These are phyloP conservation scores for Sparidentex hasta DNA, from an alignment of 2,797 vertebrate species.

Conservation along the genomic window DNA sequence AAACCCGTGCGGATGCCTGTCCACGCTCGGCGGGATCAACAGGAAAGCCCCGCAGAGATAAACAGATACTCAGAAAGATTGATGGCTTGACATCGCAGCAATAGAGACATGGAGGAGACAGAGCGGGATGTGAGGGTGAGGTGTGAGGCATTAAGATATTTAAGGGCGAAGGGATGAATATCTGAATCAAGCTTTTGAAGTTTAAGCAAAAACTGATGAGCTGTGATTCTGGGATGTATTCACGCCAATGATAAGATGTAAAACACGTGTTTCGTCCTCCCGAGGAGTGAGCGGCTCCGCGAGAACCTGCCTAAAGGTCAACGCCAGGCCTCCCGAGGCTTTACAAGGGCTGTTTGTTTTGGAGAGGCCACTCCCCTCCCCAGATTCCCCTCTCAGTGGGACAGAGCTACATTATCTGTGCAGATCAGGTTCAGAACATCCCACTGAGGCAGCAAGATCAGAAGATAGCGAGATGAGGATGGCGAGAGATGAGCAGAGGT, in stretches of 20 bases:
- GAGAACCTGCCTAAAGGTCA: slow-evolving; percentile 42
- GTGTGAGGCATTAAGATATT: slow-evolving; percentile 30
- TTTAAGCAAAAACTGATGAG: neutral
- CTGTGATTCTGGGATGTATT: neutral
- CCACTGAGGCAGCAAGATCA: slow-evolving; percentile 67
- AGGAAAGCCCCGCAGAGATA: slow-evolving; percentile 41
- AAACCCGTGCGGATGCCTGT: slow-evolving; percentile 35
- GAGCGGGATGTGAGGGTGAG: neutral
- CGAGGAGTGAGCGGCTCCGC: neutral
- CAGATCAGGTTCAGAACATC: slow-evolving; percentile 75
- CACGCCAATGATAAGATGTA: neutral
- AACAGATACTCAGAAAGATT: slow-evolving; percentile 62
- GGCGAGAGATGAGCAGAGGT: slow-evolving; percentile 28
- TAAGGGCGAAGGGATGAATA: slow-evolving; percentile 4
- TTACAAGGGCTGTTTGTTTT: slow-evolving; percentile 47
- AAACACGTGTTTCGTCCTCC: neutral
- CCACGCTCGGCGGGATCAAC: slow-evolving; percentile 44
- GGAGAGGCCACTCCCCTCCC: neutral
- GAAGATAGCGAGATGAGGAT: slow-evolving; percentile 45
- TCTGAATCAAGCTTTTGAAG: neutral
- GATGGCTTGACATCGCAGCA: slow-evolving; percentile 50
- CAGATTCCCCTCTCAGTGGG: slow-evolving; percentile 53
- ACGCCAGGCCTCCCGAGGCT: neutral
- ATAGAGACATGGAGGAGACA: slow-evolving; percentile 28
- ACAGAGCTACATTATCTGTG: slow-evolving; percentile 57